A percentile compares a stretch with the other conserved stretches of the same genome.
Conservation (phyloP, 2,113 vertebrate genomes). For the Jaculus jaculus region DNA sequence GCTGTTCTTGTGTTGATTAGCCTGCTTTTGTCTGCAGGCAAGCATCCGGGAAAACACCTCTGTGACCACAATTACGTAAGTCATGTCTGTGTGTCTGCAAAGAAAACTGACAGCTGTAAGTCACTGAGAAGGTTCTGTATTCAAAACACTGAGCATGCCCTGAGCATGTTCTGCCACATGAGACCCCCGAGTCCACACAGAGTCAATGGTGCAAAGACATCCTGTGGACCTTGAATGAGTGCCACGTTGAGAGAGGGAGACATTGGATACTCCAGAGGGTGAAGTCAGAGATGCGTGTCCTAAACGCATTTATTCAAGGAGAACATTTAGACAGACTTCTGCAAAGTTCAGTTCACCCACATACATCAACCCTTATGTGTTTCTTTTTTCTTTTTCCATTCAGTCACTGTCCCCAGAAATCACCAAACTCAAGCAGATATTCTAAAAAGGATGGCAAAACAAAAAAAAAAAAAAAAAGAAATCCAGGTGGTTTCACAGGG, state of each 20-base stretch:
- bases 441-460: neutral
- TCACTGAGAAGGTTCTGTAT: neutral
- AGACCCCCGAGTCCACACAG: neutral
- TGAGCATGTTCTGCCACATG: neutral
- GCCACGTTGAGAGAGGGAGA: neutral
- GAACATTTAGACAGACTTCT: neutral
- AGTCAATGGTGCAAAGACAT: slow-evolving; percentile 22
- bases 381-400: slow-evolving; percentile 33
- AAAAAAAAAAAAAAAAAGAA: too few species aligned
- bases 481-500: neutral
- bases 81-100: neutral
- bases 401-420: neutral
- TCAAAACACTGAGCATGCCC: neutral
- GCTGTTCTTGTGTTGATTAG: neutral
- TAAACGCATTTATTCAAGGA: neutral
- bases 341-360: neutral
- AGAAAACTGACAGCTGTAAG: slow-evolving; percentile 33
- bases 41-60: slow-evolving; percentile 38
- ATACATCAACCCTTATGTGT: neutral
- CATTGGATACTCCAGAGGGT: neutral
- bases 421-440: neutral
- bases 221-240: neutral
- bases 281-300: neutral
- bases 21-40: neutral
- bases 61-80: slow-evolving; percentile 13